Evolutionary conservation across 2,797 vertebrate genomes (phyloP).

Genomic region (Serranus cabrilla): DNA sequence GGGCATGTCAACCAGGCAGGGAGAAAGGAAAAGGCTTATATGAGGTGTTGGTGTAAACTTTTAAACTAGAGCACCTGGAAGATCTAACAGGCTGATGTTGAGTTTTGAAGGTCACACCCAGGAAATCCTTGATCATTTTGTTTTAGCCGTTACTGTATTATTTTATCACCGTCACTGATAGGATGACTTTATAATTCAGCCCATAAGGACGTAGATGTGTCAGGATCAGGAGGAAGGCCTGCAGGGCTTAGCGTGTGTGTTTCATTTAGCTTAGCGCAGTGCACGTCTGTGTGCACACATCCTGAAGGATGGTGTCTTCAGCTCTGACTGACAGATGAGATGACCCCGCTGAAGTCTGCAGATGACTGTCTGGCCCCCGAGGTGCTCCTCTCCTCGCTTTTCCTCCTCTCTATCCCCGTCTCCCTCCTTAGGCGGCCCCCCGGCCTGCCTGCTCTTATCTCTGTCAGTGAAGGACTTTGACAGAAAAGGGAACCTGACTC

Average conservation of each 20-base stretch:
- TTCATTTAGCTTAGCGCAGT: conserved; percentile 40
- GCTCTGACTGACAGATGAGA: conserved; percentile 76
- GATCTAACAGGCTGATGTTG: not conserved
- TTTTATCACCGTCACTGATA: conserved; percentile 16
- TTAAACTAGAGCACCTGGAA: conserved; percentile 12
- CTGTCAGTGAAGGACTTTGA: conserved; percentile 78
- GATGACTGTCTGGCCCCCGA: conserved; percentile 76
- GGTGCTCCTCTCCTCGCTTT: conserved; percentile 65
- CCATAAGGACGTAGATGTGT: conserved; percentile 4
- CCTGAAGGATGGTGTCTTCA: conserved; percentile 43
- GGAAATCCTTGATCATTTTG: not conserved
- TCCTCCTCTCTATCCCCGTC: conserved; percentile 50
- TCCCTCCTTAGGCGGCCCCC: conserved; percentile 52
- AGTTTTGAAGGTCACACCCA: not conserved
- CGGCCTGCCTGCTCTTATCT: conserved; percentile 77
- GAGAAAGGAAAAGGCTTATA: conserved; percentile 23
- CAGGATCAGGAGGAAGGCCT: conserved; percentile 16
- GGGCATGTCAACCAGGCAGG: conserved; percentile 6
- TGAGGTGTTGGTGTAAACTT: conserved; percentile 17
- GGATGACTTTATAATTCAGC: conserved; percentile 20
- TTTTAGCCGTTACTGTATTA: not conserved
- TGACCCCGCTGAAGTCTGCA: conserved; percentile 72
- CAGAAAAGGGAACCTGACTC: conserved; percentile 83
- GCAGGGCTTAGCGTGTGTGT: conserved; percentile 24
- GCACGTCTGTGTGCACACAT: conserved; percentile 16